phyloP scores from a whole-genome alignment of 2,888 invertebrate species.

The Drosophila anomalata region DNA sequence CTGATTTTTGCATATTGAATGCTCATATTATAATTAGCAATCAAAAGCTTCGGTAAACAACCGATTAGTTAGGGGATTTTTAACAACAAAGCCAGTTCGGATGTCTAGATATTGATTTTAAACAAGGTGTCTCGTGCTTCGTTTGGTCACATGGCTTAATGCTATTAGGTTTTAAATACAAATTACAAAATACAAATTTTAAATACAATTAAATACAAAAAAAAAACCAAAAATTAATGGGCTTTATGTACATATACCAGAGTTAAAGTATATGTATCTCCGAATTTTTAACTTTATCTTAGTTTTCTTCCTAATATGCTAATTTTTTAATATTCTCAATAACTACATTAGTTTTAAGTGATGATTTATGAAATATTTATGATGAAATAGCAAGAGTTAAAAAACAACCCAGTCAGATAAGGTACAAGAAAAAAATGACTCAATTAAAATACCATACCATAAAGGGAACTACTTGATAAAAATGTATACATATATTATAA shows the following conservation, averaged over 20 bases:
- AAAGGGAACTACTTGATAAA: not conserved
- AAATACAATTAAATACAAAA: too few species aligned
- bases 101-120: not conserved
- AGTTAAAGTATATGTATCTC: too few species aligned
- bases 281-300: too few species aligned
- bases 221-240: not conserved
- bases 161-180: too few species aligned
- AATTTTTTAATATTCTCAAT: too few species aligned
- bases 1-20: conserved; percentile 2
- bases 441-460: not conserved
- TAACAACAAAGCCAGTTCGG: not conserved
- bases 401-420: not conserved
- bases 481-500: not conserved
- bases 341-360: too few species aligned
- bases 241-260: too few species aligned
- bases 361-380: too few species aligned
- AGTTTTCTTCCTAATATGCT: too few species aligned
- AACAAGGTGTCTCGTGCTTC: not conserved
- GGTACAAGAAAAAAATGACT: not conserved
- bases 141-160: not conserved
- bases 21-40: not conserved
- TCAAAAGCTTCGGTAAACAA: conserved; percentile 9
- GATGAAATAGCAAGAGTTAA: not conserved
- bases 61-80: not conserved
- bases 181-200: too few species aligned